phyloP scores from a whole-genome alignment of 2,888 invertebrate species.

The Epinotia nisella region DNA sequence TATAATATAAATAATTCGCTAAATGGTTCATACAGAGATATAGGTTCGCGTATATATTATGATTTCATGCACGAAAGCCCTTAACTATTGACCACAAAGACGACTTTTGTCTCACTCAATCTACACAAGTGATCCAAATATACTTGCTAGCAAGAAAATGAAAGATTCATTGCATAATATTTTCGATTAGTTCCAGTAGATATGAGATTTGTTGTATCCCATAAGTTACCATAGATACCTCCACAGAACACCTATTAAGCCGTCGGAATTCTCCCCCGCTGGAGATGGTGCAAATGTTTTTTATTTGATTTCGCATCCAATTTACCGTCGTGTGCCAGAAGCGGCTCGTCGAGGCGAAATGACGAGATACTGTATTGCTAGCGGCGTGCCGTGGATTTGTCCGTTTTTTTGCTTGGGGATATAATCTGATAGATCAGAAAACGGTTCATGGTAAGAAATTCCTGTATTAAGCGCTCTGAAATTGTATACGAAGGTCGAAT shows the following conservation, averaged over 20 bases:
- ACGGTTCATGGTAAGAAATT: background rate
- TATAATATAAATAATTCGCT: background rate
- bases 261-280: conserved; percentile 50
- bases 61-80: too few species aligned
- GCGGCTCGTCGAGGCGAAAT: conserved; percentile 62
- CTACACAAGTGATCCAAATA: too few species aligned
- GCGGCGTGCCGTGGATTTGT: conserved; percentile 35
- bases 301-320: conserved; percentile 82
- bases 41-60: too few species aligned
- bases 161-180: conserved; percentile 13
- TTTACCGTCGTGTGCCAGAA: conserved; percentile 71
- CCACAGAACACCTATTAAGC: conserved; percentile 54
- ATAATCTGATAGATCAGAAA: conserved; percentile 15
- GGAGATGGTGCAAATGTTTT: conserved; percentile 70
- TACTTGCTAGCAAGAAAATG: background rate
- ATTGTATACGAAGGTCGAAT: background rate
- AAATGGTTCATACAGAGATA: too few species aligned
- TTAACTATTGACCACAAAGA: too few species aligned
- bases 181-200: conserved; percentile 40
- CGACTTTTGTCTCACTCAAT: too few species aligned
- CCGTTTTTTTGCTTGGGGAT: conserved; percentile 4
- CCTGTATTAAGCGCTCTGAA: background rate
- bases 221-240: conserved; percentile 51
- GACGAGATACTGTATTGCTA: conserved; percentile 48
- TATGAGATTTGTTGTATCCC: conserved; percentile 36